Percentiles rank a stretch among this genome's conserved stretches.
Evolutionary conservation across 2,113 vertebrate species (phyloP).

Genomic region (Callopanchax toddi): DNA sequence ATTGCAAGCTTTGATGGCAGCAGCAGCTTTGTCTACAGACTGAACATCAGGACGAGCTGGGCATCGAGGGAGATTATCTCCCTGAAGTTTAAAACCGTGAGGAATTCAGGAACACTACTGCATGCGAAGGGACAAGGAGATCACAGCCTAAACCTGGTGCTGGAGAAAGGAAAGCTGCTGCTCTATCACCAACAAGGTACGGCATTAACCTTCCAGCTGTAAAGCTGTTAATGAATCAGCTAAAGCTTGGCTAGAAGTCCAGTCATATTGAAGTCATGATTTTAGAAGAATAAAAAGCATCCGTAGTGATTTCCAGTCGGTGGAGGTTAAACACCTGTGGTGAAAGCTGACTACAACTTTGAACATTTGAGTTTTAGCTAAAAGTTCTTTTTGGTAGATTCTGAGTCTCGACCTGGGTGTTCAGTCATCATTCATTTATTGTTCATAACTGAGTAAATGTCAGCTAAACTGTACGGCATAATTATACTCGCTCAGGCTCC

Average conservation of each 20-base stretch:
- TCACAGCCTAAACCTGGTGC: constrained; percentile 66
- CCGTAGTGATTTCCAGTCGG: neutral
- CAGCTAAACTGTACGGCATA: constrained; percentile 23
- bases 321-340: neutral
- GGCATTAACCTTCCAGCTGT: neutral
- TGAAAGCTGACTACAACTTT: constrained; percentile 8
- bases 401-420: constrained; percentile 15
- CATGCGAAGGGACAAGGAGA: constrained; percentile 62
- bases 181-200: constrained; percentile 71
- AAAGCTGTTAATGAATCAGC: neutral
- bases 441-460: constrained; percentile 46
- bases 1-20: constrained; percentile 68
- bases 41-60: constrained; percentile 33
- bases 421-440: constrained; percentile 16
- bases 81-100: constrained; percentile 71
- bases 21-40: constrained; percentile 64
- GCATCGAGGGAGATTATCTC: constrained; percentile 45
- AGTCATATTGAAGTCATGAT: neutral
- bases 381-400: neutral
- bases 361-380: constrained; percentile 8
- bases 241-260: too few species aligned
- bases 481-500: constrained; percentile 32
- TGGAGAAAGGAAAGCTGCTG: constrained; percentile 68
- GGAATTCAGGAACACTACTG: constrained; percentile 65
- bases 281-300: neutral